Conservation (phyloP, 2,888 invertebrate species). For the Heteropelma amictum region DNA sequence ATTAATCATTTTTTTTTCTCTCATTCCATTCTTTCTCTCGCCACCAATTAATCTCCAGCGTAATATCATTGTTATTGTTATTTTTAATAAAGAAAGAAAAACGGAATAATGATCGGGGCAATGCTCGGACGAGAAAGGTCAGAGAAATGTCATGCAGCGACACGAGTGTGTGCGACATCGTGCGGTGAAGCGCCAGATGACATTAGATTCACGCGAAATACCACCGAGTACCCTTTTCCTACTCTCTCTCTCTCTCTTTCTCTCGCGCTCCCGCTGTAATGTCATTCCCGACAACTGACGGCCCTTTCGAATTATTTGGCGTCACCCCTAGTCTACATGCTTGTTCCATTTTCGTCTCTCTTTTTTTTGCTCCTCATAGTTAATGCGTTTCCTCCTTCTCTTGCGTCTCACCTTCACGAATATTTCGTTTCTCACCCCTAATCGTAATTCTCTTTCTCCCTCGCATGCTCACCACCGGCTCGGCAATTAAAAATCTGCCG, state of each 20-base stretch:
- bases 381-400: not conserved
- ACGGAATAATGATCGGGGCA: conserved; percentile 38
- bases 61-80: conserved; percentile 31
- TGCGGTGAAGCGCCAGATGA: conserved; percentile 57
- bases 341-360: not conserved
- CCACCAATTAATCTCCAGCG: conserved; percentile 46
- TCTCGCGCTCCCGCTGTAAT: not conserved
- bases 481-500: too few relatives aligned
- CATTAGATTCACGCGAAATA: conserved; percentile 71
- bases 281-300: conserved; percentile 48
- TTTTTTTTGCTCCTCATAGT: not conserved
- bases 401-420: too few relatives aligned
- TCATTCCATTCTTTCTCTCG: conserved; percentile 3
- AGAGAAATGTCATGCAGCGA: conserved; percentile 68
- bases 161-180: conserved; percentile 30
- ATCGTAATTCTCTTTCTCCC: too few relatives aligned
- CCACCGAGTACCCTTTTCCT: conserved; percentile 51
- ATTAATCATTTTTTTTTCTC: conserved; percentile 49
- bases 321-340: not conserved
- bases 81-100: conserved; percentile 25
- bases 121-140: conserved; percentile 67
- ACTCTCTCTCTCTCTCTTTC: not conserved
- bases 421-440: too few relatives aligned
- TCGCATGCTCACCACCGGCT: too few relatives aligned
- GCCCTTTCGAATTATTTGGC: conserved; percentile 45